These are phyloP conservation scores for Cyanistes caeruleus DNA, from an alignment of 2,113 vertebrate species.

Conservation along the genomic window DNA sequence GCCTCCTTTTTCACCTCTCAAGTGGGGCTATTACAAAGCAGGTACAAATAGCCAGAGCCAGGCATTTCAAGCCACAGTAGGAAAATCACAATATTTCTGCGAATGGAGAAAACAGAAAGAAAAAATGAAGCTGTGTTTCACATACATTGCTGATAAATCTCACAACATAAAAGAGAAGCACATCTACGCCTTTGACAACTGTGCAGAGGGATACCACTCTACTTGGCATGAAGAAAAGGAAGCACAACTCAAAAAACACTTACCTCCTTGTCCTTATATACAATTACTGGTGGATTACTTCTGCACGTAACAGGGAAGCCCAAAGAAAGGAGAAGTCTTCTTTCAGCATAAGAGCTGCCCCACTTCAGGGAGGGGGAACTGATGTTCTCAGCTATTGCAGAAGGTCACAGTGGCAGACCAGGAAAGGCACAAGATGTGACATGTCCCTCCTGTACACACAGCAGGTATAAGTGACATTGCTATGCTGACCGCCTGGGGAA, in stretches of 20 bases:
- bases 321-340: not conserved
- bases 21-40: constrained; percentile 29
- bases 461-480: not conserved
- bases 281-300: not conserved
- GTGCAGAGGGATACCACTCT: not conserved
- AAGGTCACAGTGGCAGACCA: not conserved
- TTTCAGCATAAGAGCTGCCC: not conserved
- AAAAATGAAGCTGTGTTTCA: not conserved
- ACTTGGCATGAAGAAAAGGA: not conserved
- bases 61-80: not conserved
- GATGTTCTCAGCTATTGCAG: not conserved
- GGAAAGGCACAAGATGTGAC: not conserved
- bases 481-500: fast-evolving
- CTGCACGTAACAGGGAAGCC: not conserved
- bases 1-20: constrained; percentile 35
- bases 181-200: not conserved
- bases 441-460: not conserved
- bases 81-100: not conserved
- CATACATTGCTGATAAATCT: not conserved
- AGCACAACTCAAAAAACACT: not conserved
- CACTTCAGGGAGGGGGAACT: not conserved
- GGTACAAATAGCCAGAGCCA: constrained; percentile 15
- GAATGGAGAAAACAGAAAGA: not conserved
- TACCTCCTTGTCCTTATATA: not conserved
- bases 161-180: not conserved